Base-by-base conservation (phyloP, 1,140 invertebrate genomes). In the Oedothorax gibbosus region DNA sequence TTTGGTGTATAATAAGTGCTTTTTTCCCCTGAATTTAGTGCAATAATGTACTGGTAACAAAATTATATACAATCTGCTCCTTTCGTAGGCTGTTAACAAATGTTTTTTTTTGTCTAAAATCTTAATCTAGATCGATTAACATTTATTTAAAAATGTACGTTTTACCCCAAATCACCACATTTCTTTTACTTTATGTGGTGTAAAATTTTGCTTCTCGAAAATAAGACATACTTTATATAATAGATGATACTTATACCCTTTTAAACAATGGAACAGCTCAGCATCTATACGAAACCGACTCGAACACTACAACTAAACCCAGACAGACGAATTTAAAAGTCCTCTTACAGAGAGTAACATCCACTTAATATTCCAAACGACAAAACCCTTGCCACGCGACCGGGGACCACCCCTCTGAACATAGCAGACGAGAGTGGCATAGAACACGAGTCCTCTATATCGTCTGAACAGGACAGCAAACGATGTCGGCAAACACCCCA, bases 281-380 rank as follows among this genome's bases (percentile, higher is more conserved):
- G 6, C 57, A 62, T 62, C 57, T 12, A 18, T 2, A 62, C 12
- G 18, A 12, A 62, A 62, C 12, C 57, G 6, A 62, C 57, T 62
- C 2, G 6, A 12, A 1, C 12, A 1, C 12, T 1, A 18, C 18
- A n/a, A n/a, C n/a, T n/a, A n/a, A n/a, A n/a, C n/a, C n/a, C n/a
- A 62, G 57, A 18, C 18, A 18, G 57, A 15, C 57, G 57, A 18
- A 62, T 1, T 15, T 20, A 12, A 66, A 14, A 15, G 50, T 71
- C 50, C 69, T 71, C 51, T 18, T 53, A 71, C 69, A 53, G 54
- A 71, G 50, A 51, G 15, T 8, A 53, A 53, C 69, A 71, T 12
- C 12, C 54, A 49, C 51, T 71, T 71, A 53, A 71, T 71, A 71
- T 71, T 71, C 69, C 69, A 18, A 71, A 15, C 69, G 12, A 21